Evolutionary conservation across 2,888 invertebrate species (phyloP).

Genomic region (Lepidonotus clava): DNA sequence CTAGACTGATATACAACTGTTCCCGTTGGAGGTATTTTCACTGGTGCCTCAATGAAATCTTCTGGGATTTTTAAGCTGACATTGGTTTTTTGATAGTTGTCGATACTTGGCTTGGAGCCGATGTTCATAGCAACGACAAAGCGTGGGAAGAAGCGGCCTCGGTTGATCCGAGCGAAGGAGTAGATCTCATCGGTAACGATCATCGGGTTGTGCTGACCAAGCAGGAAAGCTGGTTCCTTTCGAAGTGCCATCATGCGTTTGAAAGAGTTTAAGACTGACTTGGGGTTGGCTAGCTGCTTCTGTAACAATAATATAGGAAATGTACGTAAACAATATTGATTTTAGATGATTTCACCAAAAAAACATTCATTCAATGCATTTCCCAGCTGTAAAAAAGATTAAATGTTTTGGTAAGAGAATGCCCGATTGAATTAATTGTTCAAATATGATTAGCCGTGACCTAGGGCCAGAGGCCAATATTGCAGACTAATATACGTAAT

Average conservation of each 20-base stretch:
- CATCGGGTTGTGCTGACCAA: constrained; percentile 66
- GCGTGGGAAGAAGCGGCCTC: constrained; percentile 66
- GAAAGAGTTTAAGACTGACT: constrained; percentile 63
- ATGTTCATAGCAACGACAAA: constrained; percentile 72
- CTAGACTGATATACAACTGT: constrained; percentile 7
- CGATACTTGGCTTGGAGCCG: constrained; percentile 61
- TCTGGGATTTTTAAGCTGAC: constrained; percentile 22
- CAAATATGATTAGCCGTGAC: too few species aligned
- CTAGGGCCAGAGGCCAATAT: too few species aligned
- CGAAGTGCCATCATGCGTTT: constrained; percentile 67
- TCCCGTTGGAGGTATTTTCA: background rate
- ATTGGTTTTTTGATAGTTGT: constrained; percentile 59
- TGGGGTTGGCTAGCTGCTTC: constrained; percentile 41
- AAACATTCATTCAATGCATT: too few species aligned
- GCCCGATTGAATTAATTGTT: too few species aligned
- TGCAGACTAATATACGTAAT: too few species aligned
- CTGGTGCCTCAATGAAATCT: background rate
- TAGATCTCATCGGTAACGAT: constrained; percentile 67
- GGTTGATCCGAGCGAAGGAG: constrained; percentile 71
- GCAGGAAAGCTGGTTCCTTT: constrained; percentile 71
- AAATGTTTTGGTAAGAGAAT: too few species aligned
- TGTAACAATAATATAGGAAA: background rate
- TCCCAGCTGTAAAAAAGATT: too few species aligned
- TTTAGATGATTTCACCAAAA: background rate
- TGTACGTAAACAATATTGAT: background rate